Base-by-base conservation (phyloP, 2,888 invertebrate genomes). In the Spilosoma lubricipeda region DNA sequence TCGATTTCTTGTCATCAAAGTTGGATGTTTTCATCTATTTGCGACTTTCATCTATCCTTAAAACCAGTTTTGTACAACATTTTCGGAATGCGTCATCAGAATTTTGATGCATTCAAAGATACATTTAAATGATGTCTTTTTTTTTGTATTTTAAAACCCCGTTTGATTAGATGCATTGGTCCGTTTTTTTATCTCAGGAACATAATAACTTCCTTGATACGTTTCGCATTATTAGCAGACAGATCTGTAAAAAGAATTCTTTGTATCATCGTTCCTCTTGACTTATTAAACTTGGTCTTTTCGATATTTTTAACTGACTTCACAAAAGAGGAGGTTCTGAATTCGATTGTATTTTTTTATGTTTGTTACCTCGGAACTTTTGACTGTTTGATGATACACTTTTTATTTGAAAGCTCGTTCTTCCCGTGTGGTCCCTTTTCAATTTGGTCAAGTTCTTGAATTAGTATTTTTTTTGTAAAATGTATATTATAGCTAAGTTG, bases 181-280 rank as follows among this genome's bases (percentile, higher is more conserved):
- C 69, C 77, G 73, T 85, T 83, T 88, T 56, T 87, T 88, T 63
- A 87, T 89, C 86, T 81, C 70, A 66, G 71, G 69, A 77, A 70
- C 39, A 86, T 85, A 87, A 85, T 82, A 79, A 79, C 72, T 77
- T 82, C 83, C 84, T 86, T 88, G 84, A 85, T 83, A 69, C 42
- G 71, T 72, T 81, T 78, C 79, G 78, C 77, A 78, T 83, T 83
- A 81, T 82, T 82, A 80, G 77, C 79, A 79, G 79, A 74, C 67
- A 72, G 70, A 66, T 72, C 73, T 74, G 77, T 82, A 80, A 83
- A 83, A 79, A 78, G 72, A 76, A 77, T 82, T 82, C 85, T 84
- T 87, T 87, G 83, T 87, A 80, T 75, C 73, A 70, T 75, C 71
- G 75, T 77, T 83, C 77, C 79, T 81, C 82, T 82, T 76, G 69